Percentiles rank a stretch among this genome's conserved stretches.
Evolutionary conservation across 2,888 invertebrate species (phyloP).

Genomic region (Smittia aterrima): DNA sequence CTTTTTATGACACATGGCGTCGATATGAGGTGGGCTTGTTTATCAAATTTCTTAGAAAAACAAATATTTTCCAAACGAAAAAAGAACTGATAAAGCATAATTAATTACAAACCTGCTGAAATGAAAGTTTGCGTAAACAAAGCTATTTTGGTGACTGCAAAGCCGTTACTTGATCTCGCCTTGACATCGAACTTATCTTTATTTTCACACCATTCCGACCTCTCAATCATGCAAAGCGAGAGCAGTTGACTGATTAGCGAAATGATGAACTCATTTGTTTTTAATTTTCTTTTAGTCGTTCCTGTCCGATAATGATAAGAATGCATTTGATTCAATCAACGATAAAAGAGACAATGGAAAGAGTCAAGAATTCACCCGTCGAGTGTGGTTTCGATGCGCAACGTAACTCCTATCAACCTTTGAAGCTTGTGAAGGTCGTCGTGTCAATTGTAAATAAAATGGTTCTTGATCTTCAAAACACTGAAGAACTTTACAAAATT

Average conservation of each 20-base stretch:
- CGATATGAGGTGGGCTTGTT: background rate
- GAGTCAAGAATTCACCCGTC: background rate
- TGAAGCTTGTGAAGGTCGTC: slow-evolving; percentile 72
- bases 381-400: slow-evolving; percentile 34
- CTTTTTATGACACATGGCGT: background rate
- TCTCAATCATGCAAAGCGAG: no score
- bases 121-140: background rate
- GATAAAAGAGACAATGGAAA: slow-evolving; percentile 22
- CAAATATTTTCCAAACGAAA: background rate
- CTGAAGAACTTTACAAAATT: slow-evolving; percentile 62
- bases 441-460: slow-evolving; percentile 70
- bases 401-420: slow-evolving; percentile 64
- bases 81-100: background rate
- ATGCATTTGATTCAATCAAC: slow-evolving; percentile 19
- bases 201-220: no score
- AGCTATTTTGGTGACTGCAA: no score
- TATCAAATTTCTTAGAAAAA: background rate
- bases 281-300: slow-evolving; percentile 2
- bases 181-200: no score
- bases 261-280: background rate
- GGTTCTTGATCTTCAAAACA: slow-evolving; percentile 64
- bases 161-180: no score
- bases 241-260: slow-evolving; percentile 2
- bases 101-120: background rate
- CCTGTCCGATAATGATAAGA: slow-evolving; percentile 17